These are phyloP conservation scores for Mustela nigripes DNA, from an alignment of 2,113 vertebrate species.

Conservation along the genomic window DNA sequence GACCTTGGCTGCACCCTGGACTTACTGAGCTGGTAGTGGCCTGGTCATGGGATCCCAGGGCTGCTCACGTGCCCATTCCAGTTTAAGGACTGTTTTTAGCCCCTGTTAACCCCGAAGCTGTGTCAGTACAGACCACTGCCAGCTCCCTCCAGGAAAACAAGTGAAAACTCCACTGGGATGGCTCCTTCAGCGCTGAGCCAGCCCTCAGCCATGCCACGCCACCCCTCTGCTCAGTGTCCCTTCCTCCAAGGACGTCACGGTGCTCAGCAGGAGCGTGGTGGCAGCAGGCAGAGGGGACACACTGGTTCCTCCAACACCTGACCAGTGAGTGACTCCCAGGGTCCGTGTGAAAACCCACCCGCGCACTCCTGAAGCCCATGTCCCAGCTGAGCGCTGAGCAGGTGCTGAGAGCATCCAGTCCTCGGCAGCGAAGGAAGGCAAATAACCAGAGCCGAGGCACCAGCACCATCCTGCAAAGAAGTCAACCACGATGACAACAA, in stretches of 20 bases:
- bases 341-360: neutral
- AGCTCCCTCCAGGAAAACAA: neutral
- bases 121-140: neutral
- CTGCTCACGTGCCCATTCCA: rapidly evolving
- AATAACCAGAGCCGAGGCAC: neutral
- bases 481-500: neutral
- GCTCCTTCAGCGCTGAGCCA: neutral
- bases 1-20: neutral
- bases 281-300: neutral
- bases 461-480: rapidly evolving
- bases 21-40: rapidly evolving
- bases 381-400: neutral
- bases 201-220: neutral
- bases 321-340: neutral
- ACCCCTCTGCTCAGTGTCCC: neutral
- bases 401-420: neutral
- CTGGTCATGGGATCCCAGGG: neutral
- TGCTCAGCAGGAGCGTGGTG: neutral
- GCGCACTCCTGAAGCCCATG: neutral
- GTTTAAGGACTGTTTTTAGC: neutral
- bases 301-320: neutral
- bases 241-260: neutral
- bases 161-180: neutral
- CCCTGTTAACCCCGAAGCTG: neutral
- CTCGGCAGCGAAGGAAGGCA: neutral